Conservation (phyloP, 2,113 vertebrate genomes). For the Mormyrus iriodes region DNA sequence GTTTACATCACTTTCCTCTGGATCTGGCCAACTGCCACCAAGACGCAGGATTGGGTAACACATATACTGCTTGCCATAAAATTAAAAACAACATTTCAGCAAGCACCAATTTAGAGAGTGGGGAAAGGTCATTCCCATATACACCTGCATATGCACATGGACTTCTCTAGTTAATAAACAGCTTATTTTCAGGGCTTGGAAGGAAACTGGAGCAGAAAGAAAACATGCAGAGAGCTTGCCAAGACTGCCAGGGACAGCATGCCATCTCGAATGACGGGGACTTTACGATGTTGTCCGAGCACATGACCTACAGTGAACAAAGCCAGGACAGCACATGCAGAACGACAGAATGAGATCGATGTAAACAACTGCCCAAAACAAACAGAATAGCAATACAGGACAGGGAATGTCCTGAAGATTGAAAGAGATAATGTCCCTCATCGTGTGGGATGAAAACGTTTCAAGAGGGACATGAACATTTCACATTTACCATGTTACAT, state of each 20-base stretch:
- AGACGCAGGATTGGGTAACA: neutral
- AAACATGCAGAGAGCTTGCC: neutral
- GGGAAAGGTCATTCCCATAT: neutral
- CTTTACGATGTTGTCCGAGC: neutral
- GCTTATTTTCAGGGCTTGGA: neutral
- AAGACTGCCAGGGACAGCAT: neutral
- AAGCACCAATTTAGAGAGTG: neutral
- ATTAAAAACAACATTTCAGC: neutral
- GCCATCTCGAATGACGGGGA: neutral
- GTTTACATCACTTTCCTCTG: neutral
- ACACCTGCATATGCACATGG: neutral
- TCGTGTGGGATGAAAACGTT: no score
- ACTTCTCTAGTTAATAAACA: neutral
- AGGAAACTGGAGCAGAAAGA: neutral
- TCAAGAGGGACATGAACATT: no score
- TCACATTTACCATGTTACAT: no score
- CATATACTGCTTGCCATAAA: neutral
- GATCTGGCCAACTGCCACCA: conserved; percentile 4
- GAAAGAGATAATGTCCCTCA: neutral
- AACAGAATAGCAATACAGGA: neutral
- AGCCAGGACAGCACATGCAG: neutral
- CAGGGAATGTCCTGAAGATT: neutral
- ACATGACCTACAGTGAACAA: neutral
- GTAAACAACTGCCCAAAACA: neutral
- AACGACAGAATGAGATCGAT: neutral